phyloP scores from a whole-genome alignment of 2,888 invertebrate genomes.

The Chromoteleia sp. region DNA sequence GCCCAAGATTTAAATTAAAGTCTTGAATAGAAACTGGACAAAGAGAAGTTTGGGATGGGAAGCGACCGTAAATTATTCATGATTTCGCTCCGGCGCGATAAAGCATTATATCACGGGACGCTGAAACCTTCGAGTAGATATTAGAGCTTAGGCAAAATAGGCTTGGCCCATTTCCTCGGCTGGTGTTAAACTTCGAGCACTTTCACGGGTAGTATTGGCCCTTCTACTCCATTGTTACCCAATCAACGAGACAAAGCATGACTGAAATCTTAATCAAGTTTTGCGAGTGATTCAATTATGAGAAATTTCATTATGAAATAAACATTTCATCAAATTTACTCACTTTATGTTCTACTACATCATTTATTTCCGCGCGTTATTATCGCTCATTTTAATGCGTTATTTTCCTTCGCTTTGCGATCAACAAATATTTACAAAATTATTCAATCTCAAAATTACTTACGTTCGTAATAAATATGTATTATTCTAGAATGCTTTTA shows the following conservation, averaged over 20 bases:
- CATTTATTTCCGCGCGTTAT: constrained; percentile 26
- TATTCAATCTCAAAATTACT: not conserved
- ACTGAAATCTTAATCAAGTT: constrained; percentile 68
- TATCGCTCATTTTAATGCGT: constrained; percentile 14
- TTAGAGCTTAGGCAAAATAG: constrained; percentile 76
- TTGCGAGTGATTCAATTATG: constrained; percentile 60
- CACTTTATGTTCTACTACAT: constrained; percentile 11
- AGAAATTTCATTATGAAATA: constrained; percentile 60
- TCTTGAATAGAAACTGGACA: constrained; percentile 70
- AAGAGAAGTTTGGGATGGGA: constrained; percentile 67
- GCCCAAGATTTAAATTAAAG: constrained; percentile 73
- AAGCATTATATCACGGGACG: constrained; percentile 71
- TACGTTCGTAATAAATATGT: not conserved
- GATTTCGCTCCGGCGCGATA: constrained; percentile 69
- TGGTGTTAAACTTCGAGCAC: constrained; percentile 73
- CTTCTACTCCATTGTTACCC: constrained; percentile 66
- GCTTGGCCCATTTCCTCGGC: constrained; percentile 69
- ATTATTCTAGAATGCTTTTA: not conserved
- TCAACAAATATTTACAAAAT: constrained; percentile 8
- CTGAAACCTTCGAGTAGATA: constrained; percentile 73
- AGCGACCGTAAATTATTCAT: constrained; percentile 71
- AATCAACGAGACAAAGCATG: constrained; percentile 65
- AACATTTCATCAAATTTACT: constrained; percentile 51
- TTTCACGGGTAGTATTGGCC: constrained; percentile 65
- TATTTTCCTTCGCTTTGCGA: not conserved